Percentiles rank a stretch among this genome's conserved stretches.
phyloP scores from a whole-genome alignment of 2,113 vertebrate species.

The Scatophagus argus region DNA sequence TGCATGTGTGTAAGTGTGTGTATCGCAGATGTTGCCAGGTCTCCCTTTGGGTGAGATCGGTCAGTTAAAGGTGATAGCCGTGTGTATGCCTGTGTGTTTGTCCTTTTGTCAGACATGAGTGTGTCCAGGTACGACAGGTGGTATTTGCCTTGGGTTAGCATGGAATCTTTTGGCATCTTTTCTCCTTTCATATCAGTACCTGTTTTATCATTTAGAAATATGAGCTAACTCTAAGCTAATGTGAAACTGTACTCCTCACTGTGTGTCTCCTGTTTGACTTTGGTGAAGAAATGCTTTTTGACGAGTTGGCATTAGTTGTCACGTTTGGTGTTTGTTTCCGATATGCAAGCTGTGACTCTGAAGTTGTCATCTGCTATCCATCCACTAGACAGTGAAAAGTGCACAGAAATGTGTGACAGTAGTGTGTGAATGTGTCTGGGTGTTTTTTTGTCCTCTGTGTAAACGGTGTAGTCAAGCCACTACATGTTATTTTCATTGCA shows the following conservation, averaged over 20 bases:
- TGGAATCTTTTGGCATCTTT: background rate
- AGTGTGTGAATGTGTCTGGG: background rate
- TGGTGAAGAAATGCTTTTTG: constrained; percentile 31
- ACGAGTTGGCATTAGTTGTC: constrained; percentile 14
- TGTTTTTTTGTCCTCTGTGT: background rate
- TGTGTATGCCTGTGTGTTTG: background rate
- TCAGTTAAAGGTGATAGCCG: constrained; percentile 36
- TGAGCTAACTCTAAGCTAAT: background rate
- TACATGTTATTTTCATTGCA: background rate
- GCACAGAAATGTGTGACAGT: background rate
- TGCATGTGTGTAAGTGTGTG: background rate
- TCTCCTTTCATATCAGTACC: constrained; percentile 8
- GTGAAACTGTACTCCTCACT: background rate
- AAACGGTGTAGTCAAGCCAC: constrained; percentile 1
- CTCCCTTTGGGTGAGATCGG: constrained; percentile 29
- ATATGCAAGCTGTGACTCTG: constrained; percentile 16
- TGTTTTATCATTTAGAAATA: constrained; percentile 18
- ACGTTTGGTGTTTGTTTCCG: constrained; percentile 34
- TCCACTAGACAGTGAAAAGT: background rate
- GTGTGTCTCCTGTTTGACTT: constrained; percentile 3
- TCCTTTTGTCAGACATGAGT: constrained; percentile 9
- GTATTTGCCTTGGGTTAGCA: constrained; percentile 9
- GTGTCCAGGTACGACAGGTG: constrained; percentile 12
- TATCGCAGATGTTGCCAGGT: constrained; percentile 36
- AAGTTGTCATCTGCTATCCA: constrained; percentile 16